Conservation (phyloP, 2,888 invertebrate species). For the Gryllus longicercus region DNA sequence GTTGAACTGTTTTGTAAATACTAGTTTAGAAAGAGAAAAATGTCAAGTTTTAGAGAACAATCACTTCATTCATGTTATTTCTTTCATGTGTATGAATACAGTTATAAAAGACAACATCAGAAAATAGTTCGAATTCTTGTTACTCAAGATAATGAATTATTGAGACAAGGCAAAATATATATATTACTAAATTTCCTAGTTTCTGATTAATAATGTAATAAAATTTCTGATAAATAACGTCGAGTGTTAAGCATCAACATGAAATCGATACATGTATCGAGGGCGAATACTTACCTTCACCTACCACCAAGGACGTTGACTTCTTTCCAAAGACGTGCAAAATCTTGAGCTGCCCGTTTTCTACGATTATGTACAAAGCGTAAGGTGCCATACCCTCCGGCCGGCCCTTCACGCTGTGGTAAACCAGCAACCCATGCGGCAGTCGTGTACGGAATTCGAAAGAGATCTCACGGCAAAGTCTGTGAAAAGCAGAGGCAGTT, state of each 20-base stretch:
- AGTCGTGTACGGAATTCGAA: constrained; percentile 83
- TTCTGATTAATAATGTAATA: too few species aligned
- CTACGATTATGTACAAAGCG: constrained; percentile 85
- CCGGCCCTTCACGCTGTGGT: constrained; percentile 82
- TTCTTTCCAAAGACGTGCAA: constrained; percentile 89
- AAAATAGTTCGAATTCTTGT: too few species aligned
- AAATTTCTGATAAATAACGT: too few species aligned
- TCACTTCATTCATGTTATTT: too few species aligned
- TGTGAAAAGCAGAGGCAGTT: constrained; percentile 46
- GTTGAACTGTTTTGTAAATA: too few species aligned
- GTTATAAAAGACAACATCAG: too few species aligned
- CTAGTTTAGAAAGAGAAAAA: too few species aligned
- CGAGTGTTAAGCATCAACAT: too few species aligned
- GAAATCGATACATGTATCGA: not conserved
- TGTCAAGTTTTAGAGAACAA: too few species aligned
- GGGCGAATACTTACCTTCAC: constrained; percentile 55
- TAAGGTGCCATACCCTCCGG: constrained; percentile 82
- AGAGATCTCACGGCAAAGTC: constrained; percentile 82
- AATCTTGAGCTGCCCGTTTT: constrained; percentile 87
- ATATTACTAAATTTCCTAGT: too few species aligned
- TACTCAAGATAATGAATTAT: not conserved
- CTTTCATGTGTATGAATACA: too few species aligned
- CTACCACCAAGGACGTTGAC: constrained; percentile 79
- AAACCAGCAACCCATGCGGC: constrained; percentile 83
- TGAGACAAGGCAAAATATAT: not conserved